Percentiles rank a stretch among this genome's conserved stretches.
Evolutionary conservation across 2,888 invertebrate genomes (phyloP).

Genomic region (Amiota mariae): DNA sequence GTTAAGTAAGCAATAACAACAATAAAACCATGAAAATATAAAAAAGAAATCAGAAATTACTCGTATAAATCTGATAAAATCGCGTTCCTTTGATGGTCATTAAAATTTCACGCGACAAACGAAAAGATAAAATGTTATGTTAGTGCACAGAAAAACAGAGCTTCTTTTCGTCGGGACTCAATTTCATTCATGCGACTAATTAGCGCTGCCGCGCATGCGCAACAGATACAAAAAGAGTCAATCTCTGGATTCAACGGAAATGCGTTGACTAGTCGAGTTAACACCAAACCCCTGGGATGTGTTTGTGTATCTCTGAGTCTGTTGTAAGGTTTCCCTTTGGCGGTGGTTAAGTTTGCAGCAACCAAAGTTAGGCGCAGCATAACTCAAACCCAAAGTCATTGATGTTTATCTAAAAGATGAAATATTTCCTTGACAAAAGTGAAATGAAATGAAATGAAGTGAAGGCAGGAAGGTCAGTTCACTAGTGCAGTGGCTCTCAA

Average conservation of each 20-base stretch:
- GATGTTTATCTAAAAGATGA: conserved; percentile 69
- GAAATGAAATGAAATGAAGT: conserved; percentile 1
- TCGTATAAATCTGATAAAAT: conserved; percentile 60
- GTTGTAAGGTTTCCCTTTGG: background rate
- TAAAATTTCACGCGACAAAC: conserved; percentile 64
- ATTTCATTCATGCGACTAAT: conserved; percentile 72
- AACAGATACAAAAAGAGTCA: conserved; percentile 41
- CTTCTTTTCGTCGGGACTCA: conserved; percentile 48
- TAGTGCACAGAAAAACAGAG: too few species aligned
- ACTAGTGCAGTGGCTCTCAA: too few species aligned
- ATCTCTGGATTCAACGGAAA: conserved; percentile 62
- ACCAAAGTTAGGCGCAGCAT: conserved; percentile 36
- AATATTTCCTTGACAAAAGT: conserved; percentile 63
- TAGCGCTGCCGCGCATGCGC: conserved; percentile 71
- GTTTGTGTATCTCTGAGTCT: conserved; percentile 22
- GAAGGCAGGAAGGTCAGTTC: background rate
- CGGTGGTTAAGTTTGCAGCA: conserved; percentile 25
- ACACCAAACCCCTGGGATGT: conserved; percentile 9
- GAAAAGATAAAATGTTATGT: conserved; percentile 51
- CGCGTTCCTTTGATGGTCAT: conserved; percentile 50
- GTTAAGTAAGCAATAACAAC: background rate
- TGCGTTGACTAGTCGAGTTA: conserved; percentile 61
- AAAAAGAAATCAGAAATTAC: conserved; percentile 41
- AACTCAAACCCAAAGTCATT: conserved; percentile 12
- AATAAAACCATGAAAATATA: background rate